These are phyloP conservation scores for Neogobius melanostomus DNA, from an alignment of 2,113 vertebrate species.

Conservation along the genomic window DNA sequence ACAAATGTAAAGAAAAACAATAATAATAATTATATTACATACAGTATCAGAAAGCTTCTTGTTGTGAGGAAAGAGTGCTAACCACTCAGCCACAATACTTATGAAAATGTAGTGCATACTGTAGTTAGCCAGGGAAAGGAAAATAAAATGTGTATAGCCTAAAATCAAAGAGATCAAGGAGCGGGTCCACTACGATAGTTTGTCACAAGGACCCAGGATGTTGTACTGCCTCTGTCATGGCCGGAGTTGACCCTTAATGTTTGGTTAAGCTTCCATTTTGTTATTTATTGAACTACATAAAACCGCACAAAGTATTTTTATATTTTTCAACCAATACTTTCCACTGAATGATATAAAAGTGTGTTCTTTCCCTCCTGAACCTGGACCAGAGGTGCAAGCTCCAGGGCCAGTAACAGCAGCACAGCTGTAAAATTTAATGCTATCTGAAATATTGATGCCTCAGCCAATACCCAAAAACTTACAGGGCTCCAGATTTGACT, in stretches of 20 bases:
- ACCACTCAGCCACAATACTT: too few relatives aligned
- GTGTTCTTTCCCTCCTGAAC: slow-evolving; percentile 8
- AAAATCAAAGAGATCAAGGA: too few relatives aligned
- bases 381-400: slow-evolving; percentile 15
- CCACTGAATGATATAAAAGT: background rate
- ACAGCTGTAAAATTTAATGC: slow-evolving; percentile 41
- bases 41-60: too few relatives aligned
- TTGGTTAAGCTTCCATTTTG: background rate
- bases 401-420: slow-evolving; percentile 20
- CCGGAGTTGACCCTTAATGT: background rate
- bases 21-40: too few relatives aligned
- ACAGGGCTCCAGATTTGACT: slow-evolving; percentile 25
- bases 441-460: slow-evolving; percentile 53
- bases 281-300: background rate
- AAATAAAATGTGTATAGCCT: too few relatives aligned
- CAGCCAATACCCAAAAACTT: slow-evolving; percentile 22
- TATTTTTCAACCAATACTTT: background rate
- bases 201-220: too few relatives aligned
- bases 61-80: too few relatives aligned
- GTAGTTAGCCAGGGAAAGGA: too few relatives aligned
- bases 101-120: too few relatives aligned
- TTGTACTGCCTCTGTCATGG: too few relatives aligned
- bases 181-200: too few relatives aligned
- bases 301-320: background rate
- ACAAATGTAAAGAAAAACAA: too few relatives aligned